Percentiles rank a stretch among this genome's conserved stretches.
These are phyloP conservation scores for Hermodice carunculata DNA, from an alignment of 2,888 invertebrate species.

Conservation along the genomic window DNA sequence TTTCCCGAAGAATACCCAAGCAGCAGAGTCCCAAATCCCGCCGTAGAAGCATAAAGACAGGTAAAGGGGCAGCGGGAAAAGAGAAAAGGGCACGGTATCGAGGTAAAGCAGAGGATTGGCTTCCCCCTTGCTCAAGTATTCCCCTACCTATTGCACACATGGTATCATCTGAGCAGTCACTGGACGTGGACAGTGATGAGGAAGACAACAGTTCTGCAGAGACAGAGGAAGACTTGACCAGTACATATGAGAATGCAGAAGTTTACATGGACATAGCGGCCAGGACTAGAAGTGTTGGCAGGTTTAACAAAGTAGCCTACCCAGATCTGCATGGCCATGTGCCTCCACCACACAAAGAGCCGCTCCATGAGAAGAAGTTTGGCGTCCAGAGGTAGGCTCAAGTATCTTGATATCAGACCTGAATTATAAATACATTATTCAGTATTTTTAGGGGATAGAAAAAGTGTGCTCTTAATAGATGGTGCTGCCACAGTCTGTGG, in stretches of 20 bases:
- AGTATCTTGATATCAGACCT: no score
- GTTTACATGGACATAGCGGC: conserved; percentile 60
- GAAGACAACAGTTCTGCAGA: conserved; percentile 3
- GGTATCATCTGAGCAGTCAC: no score
- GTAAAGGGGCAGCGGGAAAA: background rate
- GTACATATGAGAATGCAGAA: conserved; percentile 48
- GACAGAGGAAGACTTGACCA: conserved; percentile 9
- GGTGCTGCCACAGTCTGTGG: no score
- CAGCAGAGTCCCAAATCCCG: background rate
- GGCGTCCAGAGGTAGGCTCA: conserved; percentile 72
- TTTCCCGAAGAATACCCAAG: no score
- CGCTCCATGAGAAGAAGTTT: conserved; percentile 74
- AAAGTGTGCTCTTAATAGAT: no score
- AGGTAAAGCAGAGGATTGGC: no score
- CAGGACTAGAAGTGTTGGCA: conserved; percentile 74
- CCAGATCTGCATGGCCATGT: conserved; percentile 78
- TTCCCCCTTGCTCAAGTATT: no score
- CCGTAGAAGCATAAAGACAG: background rate
- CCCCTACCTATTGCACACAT: no score
- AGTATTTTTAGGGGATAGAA: no score
- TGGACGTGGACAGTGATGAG: background rate
- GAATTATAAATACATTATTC: no score
- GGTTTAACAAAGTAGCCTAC: conserved; percentile 82
- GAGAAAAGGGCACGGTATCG: no score
- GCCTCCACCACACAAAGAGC: conserved; percentile 73